phyloP scores from a whole-genome alignment of 2,113 vertebrate genomes.

The Bubo scandiacus region DNA sequence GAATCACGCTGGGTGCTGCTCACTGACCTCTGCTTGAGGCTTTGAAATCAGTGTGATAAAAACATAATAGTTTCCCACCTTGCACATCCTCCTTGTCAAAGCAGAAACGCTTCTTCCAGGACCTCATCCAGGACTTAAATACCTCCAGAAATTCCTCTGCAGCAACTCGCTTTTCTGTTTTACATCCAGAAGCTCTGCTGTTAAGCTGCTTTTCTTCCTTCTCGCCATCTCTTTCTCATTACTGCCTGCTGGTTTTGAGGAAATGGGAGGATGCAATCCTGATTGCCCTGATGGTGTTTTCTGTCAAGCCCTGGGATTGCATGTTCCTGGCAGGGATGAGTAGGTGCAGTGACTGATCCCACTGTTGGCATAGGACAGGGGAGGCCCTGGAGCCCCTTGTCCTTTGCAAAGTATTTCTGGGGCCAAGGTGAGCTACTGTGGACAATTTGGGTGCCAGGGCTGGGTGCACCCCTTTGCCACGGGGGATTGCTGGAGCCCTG shows the following conservation, averaged over 20 bases:
- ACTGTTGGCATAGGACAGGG: neutral
- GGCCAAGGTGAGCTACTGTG: neutral
- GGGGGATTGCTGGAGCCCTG: neutral
- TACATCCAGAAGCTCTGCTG: neutral
- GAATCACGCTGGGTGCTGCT: neutral
- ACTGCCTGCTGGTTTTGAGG: neutral
- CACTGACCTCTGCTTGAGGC: neutral
- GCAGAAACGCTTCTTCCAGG: neutral
- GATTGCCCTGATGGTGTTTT: neutral
- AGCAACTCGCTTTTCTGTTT: neutral
- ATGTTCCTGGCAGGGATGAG: neutral
- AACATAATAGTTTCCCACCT: neutral
- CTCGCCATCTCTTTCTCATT: neutral
- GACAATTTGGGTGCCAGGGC: neutral
- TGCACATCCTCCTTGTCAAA: neutral
- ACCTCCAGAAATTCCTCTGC: neutral
- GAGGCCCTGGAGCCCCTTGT: too few species aligned
- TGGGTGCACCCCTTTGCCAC: fast-evolving
- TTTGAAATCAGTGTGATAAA: neutral
- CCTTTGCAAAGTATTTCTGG: neutral
- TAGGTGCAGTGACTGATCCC: neutral
- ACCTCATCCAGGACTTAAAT: neutral
- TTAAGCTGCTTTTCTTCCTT: neutral
- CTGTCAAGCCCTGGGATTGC: neutral
- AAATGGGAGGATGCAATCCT: neutral